phyloP scores from a whole-genome alignment of 2,888 invertebrate genomes.

The Halictus quadricinctus region DNA sequence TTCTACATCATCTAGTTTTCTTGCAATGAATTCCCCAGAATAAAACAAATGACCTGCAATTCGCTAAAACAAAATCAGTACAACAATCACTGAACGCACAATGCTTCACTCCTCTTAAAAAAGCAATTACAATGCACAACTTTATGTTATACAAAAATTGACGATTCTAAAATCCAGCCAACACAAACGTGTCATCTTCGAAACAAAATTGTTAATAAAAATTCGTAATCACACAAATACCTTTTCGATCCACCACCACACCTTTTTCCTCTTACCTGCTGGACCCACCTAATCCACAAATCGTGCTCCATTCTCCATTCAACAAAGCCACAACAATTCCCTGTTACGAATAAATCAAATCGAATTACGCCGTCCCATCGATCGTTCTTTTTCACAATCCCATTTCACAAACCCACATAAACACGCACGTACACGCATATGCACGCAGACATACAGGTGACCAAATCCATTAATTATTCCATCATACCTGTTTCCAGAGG shows the following conservation, averaged over 20 bases:
- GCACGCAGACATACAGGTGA: slow-evolving; percentile 8
- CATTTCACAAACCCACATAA: neutral
- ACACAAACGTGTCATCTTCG: neutral
- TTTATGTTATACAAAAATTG: neutral
- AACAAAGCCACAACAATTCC: slow-evolving; percentile 9
- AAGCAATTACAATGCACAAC: neutral
- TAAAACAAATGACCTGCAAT: too few relatives aligned
- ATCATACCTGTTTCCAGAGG: slow-evolving; percentile 71
- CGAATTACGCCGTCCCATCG: slow-evolving; percentile 15
- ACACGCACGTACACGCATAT: neutral
- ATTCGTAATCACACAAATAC: neutral
- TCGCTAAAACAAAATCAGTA: neutral
- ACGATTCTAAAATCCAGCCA: neutral
- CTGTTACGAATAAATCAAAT: slow-evolving; percentile 10
- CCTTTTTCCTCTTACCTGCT: neutral
- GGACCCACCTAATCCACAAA: neutral
- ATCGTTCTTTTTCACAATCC: slow-evolving; percentile 14
- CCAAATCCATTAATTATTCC: slow-evolving; percentile 64
- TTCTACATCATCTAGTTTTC: too few relatives aligned
- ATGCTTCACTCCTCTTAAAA: neutral
- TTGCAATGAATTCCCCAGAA: too few relatives aligned
- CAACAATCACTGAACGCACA: neutral
- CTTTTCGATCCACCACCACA: slow-evolving; percentile 24
- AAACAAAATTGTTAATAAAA: too few relatives aligned
- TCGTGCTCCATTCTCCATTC: too few relatives aligned